Conservation (phyloP, 2,113 vertebrate species). For the Scolopax mira region DNA sequence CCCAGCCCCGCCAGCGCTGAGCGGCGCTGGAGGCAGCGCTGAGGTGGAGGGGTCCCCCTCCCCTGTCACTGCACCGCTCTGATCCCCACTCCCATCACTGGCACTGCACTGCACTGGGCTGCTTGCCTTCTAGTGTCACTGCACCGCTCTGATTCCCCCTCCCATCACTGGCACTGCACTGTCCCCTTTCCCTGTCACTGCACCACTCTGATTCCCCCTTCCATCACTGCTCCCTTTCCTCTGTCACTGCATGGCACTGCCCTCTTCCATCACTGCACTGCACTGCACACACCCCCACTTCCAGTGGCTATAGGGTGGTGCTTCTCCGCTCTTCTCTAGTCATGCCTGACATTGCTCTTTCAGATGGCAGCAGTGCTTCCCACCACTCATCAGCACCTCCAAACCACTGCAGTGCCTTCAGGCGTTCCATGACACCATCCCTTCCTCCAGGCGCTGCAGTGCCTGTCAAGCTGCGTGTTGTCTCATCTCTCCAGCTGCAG, state of each 20-base stretch:
- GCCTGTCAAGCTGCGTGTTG: background rate
- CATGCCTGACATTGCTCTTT: background rate
- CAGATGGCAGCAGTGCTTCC: rapidly evolving
- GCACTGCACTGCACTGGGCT: too few relatives aligned
- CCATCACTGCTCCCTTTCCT: too few relatives aligned
- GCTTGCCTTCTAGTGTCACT: background rate
- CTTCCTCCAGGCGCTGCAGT: background rate
- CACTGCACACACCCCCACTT: too few relatives aligned
- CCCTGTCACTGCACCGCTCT: background rate
- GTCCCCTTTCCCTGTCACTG: too few relatives aligned
- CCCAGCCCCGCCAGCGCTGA: too few relatives aligned
- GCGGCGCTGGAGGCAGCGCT: too few relatives aligned
- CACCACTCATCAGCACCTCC: background rate
- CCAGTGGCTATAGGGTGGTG: background rate
- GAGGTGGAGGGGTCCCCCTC: background rate
- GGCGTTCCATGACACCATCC: rapidly evolving
- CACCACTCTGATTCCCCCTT: too few relatives aligned
- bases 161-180: too few relatives aligned
- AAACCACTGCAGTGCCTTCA: background rate
- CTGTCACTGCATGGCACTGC: background rate
- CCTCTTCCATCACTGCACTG: too few relatives aligned
- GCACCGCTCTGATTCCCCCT: too few relatives aligned
- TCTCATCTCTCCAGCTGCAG: background rate
- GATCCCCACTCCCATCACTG: background rate
- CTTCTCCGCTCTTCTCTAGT: background rate